Base-by-base conservation (phyloP, 2,113 vertebrate species). In the Thunnus maccoyii region DNA sequence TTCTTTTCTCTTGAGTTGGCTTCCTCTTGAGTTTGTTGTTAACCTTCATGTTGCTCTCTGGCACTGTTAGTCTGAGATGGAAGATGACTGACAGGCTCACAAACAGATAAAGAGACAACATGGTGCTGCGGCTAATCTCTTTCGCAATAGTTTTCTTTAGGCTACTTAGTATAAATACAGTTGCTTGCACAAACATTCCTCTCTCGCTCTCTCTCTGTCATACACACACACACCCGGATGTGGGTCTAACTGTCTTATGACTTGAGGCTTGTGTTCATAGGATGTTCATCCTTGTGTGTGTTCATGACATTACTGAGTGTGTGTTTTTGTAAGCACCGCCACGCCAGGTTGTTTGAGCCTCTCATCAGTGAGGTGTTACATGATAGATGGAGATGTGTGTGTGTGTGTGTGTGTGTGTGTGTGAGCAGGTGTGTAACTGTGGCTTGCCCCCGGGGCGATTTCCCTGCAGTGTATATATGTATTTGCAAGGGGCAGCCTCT, bases 221-320 rank as follows among this genome's bases (percentile, higher is more conserved):
- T 67, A 74, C 56, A 61, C 51, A 74, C 41, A 62, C 63, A 84
- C 55, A 91, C 89, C 94, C 93, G 94, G 93, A 95, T 93, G 88
- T 91, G 84, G 84, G 83, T 90, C 90, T 87, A 85, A 78, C 86
- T 87, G 87, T 87, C 87, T 70, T 72, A 73, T 91, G 91, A 87
- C 89, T 90, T 3, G 55, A 84, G 84, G 80, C 87, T 75, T 78
- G 72, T 73, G 70, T 88, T 87, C 87, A 91, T 91, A 92, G 92
- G 94, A 95, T 94, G 89, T 93, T 93, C 89, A 94, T 95, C 94
- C 93, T 92, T 91, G 86, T 93, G 90, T 94, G 78, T 86, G 61
- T 58, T 71, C 74, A 60, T 71, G 57, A 62, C 61, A 66, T 73
- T 76, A 84, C 60, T 36, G 72, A 81, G 66, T 87, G 60, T 85